Evolutionary conservation across 1,140 invertebrate genomes (phyloP).

Genomic region (Steinernema khuongi): DNA sequence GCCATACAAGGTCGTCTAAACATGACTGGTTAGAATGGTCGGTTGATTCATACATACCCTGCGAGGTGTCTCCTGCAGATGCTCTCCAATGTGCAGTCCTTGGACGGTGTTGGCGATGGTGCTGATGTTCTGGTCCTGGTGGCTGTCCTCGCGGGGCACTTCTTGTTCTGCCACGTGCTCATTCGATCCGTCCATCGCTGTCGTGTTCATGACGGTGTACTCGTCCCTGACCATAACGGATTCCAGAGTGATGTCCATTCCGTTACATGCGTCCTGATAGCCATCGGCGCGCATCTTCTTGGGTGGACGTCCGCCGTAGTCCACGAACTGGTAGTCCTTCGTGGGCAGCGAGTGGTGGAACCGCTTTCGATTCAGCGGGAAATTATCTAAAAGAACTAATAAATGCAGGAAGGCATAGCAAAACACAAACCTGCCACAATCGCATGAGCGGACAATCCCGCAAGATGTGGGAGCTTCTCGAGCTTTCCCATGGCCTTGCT

Average conservation of each 20-base stretch:
- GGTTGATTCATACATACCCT: no score
- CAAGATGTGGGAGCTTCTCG: not conserved
- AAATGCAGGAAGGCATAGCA: not conserved
- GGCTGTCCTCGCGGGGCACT: not conserved
- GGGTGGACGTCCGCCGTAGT: not conserved
- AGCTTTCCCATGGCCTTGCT: not conserved
- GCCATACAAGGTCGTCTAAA: no score
- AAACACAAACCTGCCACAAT: not conserved
- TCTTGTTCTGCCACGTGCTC: not conserved
- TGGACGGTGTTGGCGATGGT: not conserved
- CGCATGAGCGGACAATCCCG: not conserved
- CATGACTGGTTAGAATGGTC: no score
- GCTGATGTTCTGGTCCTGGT: not conserved
- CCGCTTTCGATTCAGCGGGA: not conserved
- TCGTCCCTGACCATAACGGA: not conserved
- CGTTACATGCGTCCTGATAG: not conserved
- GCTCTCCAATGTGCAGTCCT: not conserved
- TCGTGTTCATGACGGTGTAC: not conserved
- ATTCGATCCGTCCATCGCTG: not conserved
- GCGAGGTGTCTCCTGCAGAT: not conserved
- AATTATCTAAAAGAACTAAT: not conserved
- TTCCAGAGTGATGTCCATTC: not conserved
- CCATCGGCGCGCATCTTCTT: conserved; percentile 6
- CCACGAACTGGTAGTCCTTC: not conserved
- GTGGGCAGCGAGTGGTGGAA: not conserved